These are phyloP conservation scores for Tetramorium parvispinum DNA, from an alignment of 1,140 invertebrate genomes.

Conservation along the genomic window DNA sequence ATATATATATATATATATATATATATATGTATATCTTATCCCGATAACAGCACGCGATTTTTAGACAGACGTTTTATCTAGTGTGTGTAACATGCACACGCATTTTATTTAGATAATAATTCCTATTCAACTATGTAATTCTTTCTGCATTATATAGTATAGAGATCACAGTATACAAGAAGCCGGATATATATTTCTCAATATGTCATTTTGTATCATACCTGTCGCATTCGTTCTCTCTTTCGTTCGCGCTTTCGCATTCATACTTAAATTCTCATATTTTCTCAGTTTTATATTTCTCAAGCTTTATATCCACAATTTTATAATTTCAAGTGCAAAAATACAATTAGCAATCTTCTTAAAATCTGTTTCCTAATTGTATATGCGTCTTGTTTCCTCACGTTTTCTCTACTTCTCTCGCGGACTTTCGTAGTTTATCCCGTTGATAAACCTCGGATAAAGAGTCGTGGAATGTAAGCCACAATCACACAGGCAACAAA, in stretches of 20 bases:
- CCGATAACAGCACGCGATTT: constrained; percentile 54
- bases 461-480: constrained; percentile 84
- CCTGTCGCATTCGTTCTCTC: not conserved
- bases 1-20: not conserved
- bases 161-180: constrained; percentile 86
- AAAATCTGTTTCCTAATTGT: constrained; percentile 53
- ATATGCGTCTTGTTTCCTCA: constrained; percentile 22
- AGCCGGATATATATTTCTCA: constrained; percentile 84
- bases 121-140: constrained; percentile 55
- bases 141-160: constrained; percentile 30
- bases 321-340: constrained; percentile 65
- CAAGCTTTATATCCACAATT: constrained; percentile 18
- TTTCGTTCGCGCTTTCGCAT: constrained; percentile 13
- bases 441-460: constrained; percentile 32
- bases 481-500: constrained; percentile 82
- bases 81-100: constrained; percentile 12
- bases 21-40: constrained; percentile 38
- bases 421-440: constrained; percentile 35
- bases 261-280: constrained; percentile 34
- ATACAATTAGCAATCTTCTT: constrained; percentile 63
- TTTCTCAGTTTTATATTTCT: constrained; percentile 52
- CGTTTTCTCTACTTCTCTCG: not conserved
- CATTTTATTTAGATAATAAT: constrained; percentile 48
- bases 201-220: constrained; percentile 63
- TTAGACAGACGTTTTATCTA: constrained; percentile 33